Evolutionary conservation across 1,140 invertebrate species (phyloP).

Genomic region (Cydia strobilella): DNA sequence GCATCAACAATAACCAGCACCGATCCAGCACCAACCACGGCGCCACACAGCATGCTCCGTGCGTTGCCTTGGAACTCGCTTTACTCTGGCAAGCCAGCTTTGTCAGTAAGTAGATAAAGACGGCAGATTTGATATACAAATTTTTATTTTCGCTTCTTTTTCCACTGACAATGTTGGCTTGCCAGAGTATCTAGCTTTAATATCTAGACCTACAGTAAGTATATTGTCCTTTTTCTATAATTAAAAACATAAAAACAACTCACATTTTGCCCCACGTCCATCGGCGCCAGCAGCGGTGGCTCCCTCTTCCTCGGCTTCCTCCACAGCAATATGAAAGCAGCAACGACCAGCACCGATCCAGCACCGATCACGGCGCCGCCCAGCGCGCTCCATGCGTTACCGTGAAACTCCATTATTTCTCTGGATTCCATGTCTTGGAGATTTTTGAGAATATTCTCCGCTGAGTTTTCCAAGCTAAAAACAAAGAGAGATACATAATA

Average conservation of each 20-base stretch:
- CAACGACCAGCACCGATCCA: conserved; percentile 62
- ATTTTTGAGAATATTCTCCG: not conserved
- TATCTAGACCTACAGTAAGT: no score
- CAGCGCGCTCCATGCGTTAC: conserved; percentile 62
- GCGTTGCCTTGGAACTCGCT: conserved; percentile 44
- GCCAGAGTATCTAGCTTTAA: no score
- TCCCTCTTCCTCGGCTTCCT: conserved; percentile 55
- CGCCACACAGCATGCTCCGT: conserved; percentile 65
- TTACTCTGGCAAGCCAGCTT: not conserved
- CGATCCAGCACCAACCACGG: conserved; percentile 59
- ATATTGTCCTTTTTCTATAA: no score
- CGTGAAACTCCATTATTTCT: conserved; percentile 27
- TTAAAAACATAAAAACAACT: conserved; percentile 44
- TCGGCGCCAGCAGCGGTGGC: conserved; percentile 58
- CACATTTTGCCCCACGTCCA: conserved; percentile 67
- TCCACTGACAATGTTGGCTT: no score
- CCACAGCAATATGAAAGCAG: conserved; percentile 55
- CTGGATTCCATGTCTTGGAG: not conserved
- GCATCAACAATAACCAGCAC: conserved; percentile 65
- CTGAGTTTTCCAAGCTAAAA: no score
- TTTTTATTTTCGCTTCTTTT: no score
- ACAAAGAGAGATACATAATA: no score
- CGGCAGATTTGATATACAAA: no score
- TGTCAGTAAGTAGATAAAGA: no score
- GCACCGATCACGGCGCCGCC: conserved; percentile 64